phyloP scores from a whole-genome alignment of 2,797 vertebrate genomes.

The Limnodromus scolopaceus region DNA sequence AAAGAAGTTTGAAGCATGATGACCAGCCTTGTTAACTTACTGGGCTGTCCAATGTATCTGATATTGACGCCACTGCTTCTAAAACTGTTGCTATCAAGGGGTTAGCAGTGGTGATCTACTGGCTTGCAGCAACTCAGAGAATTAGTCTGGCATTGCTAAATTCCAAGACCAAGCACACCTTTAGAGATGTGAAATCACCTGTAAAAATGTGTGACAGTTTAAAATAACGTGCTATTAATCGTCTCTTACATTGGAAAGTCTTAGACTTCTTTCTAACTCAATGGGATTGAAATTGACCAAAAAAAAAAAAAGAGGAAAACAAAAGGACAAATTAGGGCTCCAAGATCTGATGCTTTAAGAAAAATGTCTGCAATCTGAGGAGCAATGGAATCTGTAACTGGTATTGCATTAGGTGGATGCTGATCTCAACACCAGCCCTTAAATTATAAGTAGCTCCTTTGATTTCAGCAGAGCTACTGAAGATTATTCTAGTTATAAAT shows the following conservation, averaged over 20 bases:
- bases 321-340: background rate
- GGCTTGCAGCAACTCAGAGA: background rate
- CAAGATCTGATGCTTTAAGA: background rate
- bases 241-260: background rate
- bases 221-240: background rate
- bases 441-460: background rate
- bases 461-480: background rate
- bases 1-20: background rate
- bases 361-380: background rate
- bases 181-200: background rate
- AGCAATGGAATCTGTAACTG: background rate
- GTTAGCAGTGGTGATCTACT: background rate
- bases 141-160: background rate
- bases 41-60: background rate
- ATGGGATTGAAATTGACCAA: background rate
- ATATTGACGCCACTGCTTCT: background rate
- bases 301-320: accelerated
- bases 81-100: background rate
- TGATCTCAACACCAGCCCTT: background rate
- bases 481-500: background rate
- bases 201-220: background rate
- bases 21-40: background rate
- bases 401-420: background rate
- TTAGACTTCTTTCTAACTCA: background rate
- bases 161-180: background rate